Base-by-base conservation (phyloP, 2,113 vertebrate species). In the Naja naja region DNA sequence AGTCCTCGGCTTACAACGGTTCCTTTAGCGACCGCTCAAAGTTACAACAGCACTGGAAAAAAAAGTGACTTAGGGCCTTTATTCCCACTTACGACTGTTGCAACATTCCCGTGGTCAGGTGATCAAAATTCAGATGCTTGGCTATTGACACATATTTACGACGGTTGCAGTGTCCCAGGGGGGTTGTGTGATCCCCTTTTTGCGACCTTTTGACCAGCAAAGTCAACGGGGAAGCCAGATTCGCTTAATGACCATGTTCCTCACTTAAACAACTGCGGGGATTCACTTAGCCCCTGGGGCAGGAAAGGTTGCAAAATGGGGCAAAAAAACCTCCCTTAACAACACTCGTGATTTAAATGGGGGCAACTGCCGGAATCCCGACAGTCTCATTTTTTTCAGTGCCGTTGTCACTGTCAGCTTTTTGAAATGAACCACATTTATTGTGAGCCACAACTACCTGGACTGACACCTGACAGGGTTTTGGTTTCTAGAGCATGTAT, bases 71-170 rank as follows among this genome's bases (percentile, higher is more conserved):
- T n/a, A 16, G 0, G 30, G 2, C 11, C 4, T 2, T 69, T n/a
- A 11, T n/a, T 69, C 30, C 14, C 12, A 9, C 7, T 27, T 60
- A n/a, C 1, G 30, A n/a, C 12, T 0, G 1, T 16, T n/a, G 64
- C 30, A 5, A 4, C 64, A 5, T n/a, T 12, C 4, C 30, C 4
- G 1, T 5, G 30, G 60, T 16, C 27, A n/a, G 4, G 11, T 5
- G 60, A n/a, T 69, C 30, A 2, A n/a, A 69, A 69, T 16, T 69
- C 4, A 1, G 12, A 69, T 0, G 0, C 64, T 69, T 16, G 30
- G 12, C 12, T 0, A 69, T 0, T n/a, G 5, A n/a, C 1, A 16
- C 64, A 2, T n/a, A n/a, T n/a, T 69, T 69, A 69, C 0, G 12
- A 69, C 5, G 4, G 4, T 16, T 0, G 11, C 30, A 64, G 30